Percentiles rank a stretch among this genome's conserved stretches.
Evolutionary conservation across 1,140 invertebrate species (phyloP).

Genomic region (Bombus confusus): DNA sequence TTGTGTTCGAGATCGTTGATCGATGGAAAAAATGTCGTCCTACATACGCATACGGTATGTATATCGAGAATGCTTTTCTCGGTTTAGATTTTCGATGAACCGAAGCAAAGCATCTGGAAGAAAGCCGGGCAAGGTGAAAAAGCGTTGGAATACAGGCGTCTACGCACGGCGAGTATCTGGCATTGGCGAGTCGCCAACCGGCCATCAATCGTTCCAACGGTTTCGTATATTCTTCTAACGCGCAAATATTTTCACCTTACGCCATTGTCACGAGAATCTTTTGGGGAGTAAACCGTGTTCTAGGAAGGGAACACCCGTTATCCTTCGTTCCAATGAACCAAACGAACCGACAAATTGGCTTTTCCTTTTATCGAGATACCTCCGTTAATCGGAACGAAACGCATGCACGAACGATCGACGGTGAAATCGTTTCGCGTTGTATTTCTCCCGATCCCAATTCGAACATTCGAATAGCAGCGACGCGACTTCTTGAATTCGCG

Average conservation of each 20-base stretch:
- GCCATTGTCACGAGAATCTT: background rate
- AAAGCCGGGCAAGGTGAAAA: background rate
- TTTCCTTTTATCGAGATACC: background rate
- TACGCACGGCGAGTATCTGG: background rate
- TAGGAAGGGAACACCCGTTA: background rate
- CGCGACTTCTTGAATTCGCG: too few species aligned
- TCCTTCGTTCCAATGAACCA: background rate
- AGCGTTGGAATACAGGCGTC: background rate
- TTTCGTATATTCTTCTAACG: background rate
- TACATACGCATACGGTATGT: too few species aligned
- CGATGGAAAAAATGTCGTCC: too few species aligned
- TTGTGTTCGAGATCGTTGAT: background rate
- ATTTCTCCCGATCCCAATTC: too few species aligned
- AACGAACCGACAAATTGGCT: background rate
- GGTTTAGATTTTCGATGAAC: background rate
- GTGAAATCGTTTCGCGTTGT: too few species aligned
- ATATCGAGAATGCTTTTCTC: too few species aligned
- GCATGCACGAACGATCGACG: background rate
- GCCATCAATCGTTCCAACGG: background rate
- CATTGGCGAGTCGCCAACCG: background rate
- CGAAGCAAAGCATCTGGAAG: background rate
- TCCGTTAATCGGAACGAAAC: background rate
- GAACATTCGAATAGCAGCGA: too few species aligned
- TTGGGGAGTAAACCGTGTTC: background rate
- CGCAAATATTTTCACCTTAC: background rate